These are phyloP conservation scores for Chroicocephalus ridibundus DNA, from an alignment of 2,113 vertebrate species.

Conservation along the genomic window DNA sequence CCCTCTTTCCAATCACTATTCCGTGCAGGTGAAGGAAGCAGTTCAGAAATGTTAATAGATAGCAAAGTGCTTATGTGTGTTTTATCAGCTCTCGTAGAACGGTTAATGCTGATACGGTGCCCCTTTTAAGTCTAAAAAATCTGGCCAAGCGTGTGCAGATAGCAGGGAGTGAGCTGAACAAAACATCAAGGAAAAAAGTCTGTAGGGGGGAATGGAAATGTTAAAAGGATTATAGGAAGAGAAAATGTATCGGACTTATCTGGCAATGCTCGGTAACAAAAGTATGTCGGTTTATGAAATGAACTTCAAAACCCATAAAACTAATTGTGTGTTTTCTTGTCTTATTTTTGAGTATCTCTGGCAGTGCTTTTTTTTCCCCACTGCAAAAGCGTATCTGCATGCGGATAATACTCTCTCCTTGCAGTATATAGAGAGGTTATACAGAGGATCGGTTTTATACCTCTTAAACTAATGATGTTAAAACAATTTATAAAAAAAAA, in stretches of 20 bases:
- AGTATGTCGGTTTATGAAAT: constrained; percentile 30
- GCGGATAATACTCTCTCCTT: background rate
- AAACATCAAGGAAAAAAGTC: constrained; percentile 30
- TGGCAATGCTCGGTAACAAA: constrained; percentile 20
- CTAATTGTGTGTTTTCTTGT: constrained; percentile 24
- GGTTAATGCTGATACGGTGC: background rate
- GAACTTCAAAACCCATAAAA: constrained; percentile 48
- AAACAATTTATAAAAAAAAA: constrained; percentile 27
- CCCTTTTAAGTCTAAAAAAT: constrained; percentile 56
- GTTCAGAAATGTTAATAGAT: constrained; percentile 35
- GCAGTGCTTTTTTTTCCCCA: background rate
- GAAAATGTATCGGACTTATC: constrained; percentile 39
- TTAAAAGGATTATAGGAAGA: constrained; percentile 31
- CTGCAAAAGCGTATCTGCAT: background rate
- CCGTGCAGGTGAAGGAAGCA: constrained; percentile 31
- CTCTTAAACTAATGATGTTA: constrained; percentile 57
- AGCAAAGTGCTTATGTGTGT: background rate
- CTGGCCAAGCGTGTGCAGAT: constrained; percentile 55
- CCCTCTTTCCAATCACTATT: background rate
- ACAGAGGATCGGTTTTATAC: background rate
- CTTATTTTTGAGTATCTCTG: constrained; percentile 29
- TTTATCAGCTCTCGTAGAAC: constrained; percentile 29
- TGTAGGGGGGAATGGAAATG: constrained; percentile 14
- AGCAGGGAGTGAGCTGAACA: constrained; percentile 41
- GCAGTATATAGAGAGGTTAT: background rate